Evolutionary conservation across 2,888 invertebrate species (phyloP).

Genomic region (Linnaemya vulpina): DNA sequence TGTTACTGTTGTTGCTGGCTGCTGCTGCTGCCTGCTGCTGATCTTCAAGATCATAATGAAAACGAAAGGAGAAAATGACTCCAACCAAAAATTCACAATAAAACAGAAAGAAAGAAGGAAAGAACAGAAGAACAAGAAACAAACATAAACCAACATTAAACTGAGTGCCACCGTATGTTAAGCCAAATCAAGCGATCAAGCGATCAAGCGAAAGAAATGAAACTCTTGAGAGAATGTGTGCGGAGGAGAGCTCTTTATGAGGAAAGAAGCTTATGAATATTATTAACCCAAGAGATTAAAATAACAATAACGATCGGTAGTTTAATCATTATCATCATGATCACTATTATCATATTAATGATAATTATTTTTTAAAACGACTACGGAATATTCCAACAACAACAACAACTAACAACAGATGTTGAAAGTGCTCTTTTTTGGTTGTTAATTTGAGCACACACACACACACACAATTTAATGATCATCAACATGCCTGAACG

Average conservation of each 20-base stretch:
- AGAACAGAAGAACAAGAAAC: background rate
- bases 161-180: slow-evolving; percentile 70
- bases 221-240: slow-evolving; percentile 16
- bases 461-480: slow-evolving; percentile 22
- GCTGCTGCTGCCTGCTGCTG: slow-evolving; percentile 30
- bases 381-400: background rate
- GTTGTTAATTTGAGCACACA: no score
- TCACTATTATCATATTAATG: slow-evolving; percentile 56
- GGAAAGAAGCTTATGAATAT: slow-evolving; percentile 60
- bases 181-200: slow-evolving; percentile 55
- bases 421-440: slow-evolving; percentile 12
- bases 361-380: slow-evolving; percentile 45
- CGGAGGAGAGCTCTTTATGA: slow-evolving; percentile 40
- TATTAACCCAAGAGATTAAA: slow-evolving; percentile 66
- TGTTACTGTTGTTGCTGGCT: slow-evolving; percentile 36
- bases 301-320: slow-evolving; percentile 40
- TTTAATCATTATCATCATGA: slow-evolving; percentile 45
- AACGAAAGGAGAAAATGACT: slow-evolving; percentile 71
- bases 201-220: slow-evolving; percentile 53
- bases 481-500: slow-evolving; percentile 4
- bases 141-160: slow-evolving; percentile 57
- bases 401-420: slow-evolving; percentile 41
- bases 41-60: slow-evolving; percentile 67
- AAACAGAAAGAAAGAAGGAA: background rate
- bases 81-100: slow-evolving; percentile 32